Evolutionary conservation across 2,797 vertebrate genomes (phyloP), one percentile per base, ranked within the genome.

Genomic region (Poecile montanus): DNA sequence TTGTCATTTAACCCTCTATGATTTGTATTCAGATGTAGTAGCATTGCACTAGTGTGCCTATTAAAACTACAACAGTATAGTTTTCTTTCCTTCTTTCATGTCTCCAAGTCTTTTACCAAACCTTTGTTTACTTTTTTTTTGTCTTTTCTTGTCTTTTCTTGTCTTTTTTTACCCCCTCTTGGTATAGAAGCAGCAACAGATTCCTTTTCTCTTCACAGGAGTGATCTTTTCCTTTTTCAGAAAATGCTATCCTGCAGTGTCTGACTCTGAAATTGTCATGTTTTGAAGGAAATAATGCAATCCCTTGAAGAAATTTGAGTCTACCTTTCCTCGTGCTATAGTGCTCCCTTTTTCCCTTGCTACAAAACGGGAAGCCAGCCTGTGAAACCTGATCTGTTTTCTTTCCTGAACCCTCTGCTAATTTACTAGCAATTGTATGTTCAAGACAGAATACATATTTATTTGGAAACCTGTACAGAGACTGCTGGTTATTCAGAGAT

Each of bases 1-100:
- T 88, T 91, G 79, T 71, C 86, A 70, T 96, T 96, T 96, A 96
- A 93, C 56, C 36, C 68, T 81, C 68, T 54, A 61, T 60, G n/a
- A 83, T 93, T 91, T 93, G 50, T 81, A 63, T 92, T 95, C 82
- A 71, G 60, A 91, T 81, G 34, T 56, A 17, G 22, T 67, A 44
- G 11, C 27, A 7, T 66, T 88, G 16, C 30, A 21, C 7, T 21
- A 5, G 9, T 38, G 10, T 53, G 25, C n/a, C 42, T 85, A 32
- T 77, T 72, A 78, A 75, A 91, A 84, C 18, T 56, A 12, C 36
- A 88, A 15, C 23, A 58, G 14, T n/a, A 47, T 54, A 8, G 0
- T 42, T 85, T 81, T 63, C 29, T 51, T 74, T 66, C 18, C n/a
- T 51, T 80, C 44, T 77, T 60, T 89, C 21, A 26, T 61, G 10